These are phyloP conservation scores for Tanytarsus gracilentus DNA, from an alignment of 2,888 invertebrate species.

Conservation along the genomic window DNA sequence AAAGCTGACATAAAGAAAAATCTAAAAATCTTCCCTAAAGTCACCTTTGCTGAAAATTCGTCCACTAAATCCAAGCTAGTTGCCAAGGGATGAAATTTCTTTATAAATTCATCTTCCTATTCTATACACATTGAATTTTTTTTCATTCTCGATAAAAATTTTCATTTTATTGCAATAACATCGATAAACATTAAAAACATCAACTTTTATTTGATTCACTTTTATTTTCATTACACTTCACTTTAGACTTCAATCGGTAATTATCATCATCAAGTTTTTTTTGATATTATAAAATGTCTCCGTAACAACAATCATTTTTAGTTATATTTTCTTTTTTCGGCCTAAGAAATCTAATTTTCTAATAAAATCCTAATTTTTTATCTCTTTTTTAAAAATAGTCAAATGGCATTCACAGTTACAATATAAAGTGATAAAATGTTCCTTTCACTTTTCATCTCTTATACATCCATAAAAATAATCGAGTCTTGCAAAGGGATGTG, in stretches of 20 bases:
- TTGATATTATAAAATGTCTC: slow-evolving; percentile 23
- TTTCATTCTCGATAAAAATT: background rate
- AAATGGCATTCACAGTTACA: slow-evolving; percentile 28
- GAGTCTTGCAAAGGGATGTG: background rate
- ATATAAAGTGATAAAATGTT: slow-evolving; percentile 17
- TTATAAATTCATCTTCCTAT: too few species aligned
- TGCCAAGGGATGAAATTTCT: too few species aligned
- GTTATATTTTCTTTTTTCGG: slow-evolving; percentile 1
- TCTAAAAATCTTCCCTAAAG: too few species aligned
- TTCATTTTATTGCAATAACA: slow-evolving; percentile 21
- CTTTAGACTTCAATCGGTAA: too few species aligned
- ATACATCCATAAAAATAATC: slow-evolving; percentile 28
- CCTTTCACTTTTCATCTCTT: background rate
- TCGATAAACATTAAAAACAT: slow-evolving; percentile 29
- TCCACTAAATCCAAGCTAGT: too few species aligned
- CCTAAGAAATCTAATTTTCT: too few species aligned
- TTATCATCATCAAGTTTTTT: background rate
- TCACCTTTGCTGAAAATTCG: too few species aligned
- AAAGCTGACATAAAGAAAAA: too few species aligned
- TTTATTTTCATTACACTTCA: background rate
- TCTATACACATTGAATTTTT: too few species aligned
- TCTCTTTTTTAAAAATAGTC: slow-evolving; percentile 18
- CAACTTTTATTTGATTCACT: slow-evolving; percentile 16
- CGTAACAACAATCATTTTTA: slow-evolving; percentile 21
- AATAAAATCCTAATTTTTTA: slow-evolving; percentile 1